Base-by-base conservation (phyloP, 2,797 vertebrate species). In the Falco cherrug region DNA sequence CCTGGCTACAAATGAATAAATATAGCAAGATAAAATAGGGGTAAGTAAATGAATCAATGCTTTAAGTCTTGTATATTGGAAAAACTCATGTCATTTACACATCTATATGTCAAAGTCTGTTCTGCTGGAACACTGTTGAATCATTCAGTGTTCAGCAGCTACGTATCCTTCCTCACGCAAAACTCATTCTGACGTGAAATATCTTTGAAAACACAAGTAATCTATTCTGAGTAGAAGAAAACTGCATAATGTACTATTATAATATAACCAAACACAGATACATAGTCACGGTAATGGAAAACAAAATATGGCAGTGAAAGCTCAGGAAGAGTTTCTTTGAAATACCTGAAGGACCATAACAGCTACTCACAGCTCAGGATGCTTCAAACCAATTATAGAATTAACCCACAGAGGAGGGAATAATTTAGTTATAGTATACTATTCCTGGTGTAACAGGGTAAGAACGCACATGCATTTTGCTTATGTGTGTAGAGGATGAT, bases 101-200 rank as follows among this genome's bases (percentile, higher is more conserved):
- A 69, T 94, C 88, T 92, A 69, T 89, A 90, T 81, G 79, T 84
- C 93, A 88, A 94, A 89, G 50, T 86, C 82, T 88, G 86, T 68
- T 94, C 64, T 64, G 20, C 1, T 51, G 68, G 79, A 95, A 91
- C 57, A 45, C 19, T 88, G 84, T 69, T 95, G 87, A 93, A 73
- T 93, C 84, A 94, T 75, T 89, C 94, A 24, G 47, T 9, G 25
- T 7, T 95, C 82, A 81, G 82, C 75, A 93, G 81, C 53, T 60
- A 63, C 0, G 0, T n/a, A n/a, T 21, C 47, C 33, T 65, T 68
- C 24, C 51, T 94, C 29, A 75, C 0, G 4, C 39, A 81, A 81
- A 96, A 75, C 69, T 81, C 37, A 43, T 35, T 74, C 54, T 56
- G 82, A 84, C 70, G 93, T 35, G 41, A 87, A 75, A 5, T 31